Percentiles rank a stretch among this genome's conserved stretches.
These are phyloP conservation scores for Antheraea assamensis DNA, from an alignment of 2,888 invertebrate species.

Conservation along the genomic window DNA sequence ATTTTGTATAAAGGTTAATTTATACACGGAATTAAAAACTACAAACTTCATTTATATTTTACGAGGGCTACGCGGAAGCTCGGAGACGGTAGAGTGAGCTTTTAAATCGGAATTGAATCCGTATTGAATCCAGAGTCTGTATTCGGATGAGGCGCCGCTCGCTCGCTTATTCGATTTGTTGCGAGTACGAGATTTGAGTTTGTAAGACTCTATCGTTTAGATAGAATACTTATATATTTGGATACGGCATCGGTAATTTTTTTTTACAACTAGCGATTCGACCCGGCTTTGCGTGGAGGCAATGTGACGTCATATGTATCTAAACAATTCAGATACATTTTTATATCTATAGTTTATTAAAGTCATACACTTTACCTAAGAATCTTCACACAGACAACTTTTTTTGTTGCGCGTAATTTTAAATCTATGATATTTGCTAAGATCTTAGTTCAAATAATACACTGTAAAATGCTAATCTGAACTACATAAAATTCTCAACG, in stretches of 20 bases:
- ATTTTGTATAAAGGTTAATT: neutral
- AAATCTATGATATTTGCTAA: no score
- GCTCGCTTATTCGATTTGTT: constrained; percentile 65
- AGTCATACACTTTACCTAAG: no score
- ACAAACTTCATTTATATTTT: constrained; percentile 17
- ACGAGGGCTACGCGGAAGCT: neutral
- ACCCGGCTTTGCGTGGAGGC: no score
- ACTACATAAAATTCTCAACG: no score
- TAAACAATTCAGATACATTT: no score
- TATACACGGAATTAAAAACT: constrained; percentile 7
- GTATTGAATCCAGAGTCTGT: constrained; percentile 52
- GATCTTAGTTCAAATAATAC: no score
- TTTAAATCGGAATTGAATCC: constrained; percentile 66
- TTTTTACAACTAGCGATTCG: neutral
- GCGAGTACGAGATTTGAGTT: constrained; percentile 62
- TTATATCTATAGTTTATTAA: no score
- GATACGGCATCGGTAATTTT: neutral
- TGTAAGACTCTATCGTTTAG: constrained; percentile 41
- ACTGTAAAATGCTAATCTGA: no score
- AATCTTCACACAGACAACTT: no score
- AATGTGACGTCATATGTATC: no score
- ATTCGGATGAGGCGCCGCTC: constrained; percentile 54
- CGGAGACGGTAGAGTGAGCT: constrained; percentile 34
- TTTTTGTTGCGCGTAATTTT: no score
- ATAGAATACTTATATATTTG: neutral